Evolutionary conservation across 2,113 vertebrate genomes (phyloP).

Genomic region (Malurus elegans): DNA sequence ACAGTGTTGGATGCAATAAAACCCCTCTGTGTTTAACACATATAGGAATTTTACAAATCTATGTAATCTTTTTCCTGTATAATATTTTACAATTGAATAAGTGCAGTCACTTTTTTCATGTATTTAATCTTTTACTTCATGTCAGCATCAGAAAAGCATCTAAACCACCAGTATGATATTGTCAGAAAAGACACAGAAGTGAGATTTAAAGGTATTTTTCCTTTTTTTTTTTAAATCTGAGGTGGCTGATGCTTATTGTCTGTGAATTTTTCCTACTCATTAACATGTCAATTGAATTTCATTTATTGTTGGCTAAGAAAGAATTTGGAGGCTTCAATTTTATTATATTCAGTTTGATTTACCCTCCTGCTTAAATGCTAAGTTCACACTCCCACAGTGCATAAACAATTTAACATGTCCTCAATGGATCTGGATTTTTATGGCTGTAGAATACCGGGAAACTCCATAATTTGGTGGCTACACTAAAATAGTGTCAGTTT

Average conservation of each 20-base stretch:
- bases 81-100: neutral
- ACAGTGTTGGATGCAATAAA: neutral
- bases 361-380: neutral
- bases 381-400: neutral
- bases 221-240: neutral
- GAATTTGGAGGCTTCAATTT: neutral
- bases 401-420: neutral
- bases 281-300: neutral
- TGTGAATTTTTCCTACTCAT: neutral
- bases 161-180: neutral
- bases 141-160: neutral
- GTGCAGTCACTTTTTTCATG: neutral
- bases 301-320: neutral
- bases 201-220: neutral
- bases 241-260: neutral
- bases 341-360: neutral
- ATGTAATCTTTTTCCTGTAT: neutral
- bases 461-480: neutral
- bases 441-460: neutral
- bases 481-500: neutral
- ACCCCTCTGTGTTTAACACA: rapidly evolving
- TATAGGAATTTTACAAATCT: neutral
- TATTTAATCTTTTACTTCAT: neutral
- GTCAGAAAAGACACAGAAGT: neutral
- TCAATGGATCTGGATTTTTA: neutral